A percentile compares a stretch with the other conserved stretches of the same genome.
Evolutionary conservation across 2,888 invertebrate species (phyloP).

Genomic region (Clivina fossor): DNA sequence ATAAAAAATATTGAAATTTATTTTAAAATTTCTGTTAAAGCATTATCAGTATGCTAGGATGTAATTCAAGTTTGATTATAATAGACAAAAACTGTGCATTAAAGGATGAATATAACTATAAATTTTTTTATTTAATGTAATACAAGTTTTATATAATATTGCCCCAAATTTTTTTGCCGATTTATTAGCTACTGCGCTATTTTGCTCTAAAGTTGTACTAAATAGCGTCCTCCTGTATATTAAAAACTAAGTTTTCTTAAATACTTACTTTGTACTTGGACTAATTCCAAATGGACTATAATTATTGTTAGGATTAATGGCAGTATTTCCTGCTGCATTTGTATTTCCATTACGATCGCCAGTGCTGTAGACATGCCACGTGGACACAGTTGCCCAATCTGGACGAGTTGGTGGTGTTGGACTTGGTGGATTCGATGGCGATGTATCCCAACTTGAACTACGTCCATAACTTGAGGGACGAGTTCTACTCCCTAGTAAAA

Average conservation of each 20-base stretch:
- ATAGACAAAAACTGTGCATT: no score
- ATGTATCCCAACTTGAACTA: constrained; percentile 53
- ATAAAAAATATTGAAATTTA: background rate
- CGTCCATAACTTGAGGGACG: constrained; percentile 57
- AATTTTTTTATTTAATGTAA: no score
- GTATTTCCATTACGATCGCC: no score
- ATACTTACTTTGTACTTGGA: constrained; percentile 15
- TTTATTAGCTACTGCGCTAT: no score
- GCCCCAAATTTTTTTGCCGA: no score
- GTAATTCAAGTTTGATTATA: no score
- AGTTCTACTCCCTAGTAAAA: constrained; percentile 46
- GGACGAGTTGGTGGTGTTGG: constrained; percentile 40
- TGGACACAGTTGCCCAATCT: constrained; percentile 47
- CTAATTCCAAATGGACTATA: background rate
- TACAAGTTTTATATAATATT: no score
- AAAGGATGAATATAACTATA: no score
- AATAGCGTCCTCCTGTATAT: no score
- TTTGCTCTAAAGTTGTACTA: no score
- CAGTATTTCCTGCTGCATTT: no score
- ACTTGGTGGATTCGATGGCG: constrained; percentile 29
- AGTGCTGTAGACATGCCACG: constrained; percentile 44
- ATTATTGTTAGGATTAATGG: constrained; percentile 15
- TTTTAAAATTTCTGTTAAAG: background rate
- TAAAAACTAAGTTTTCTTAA: no score
- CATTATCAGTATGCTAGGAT: constrained; percentile 8